Evolutionary conservation across 1,140 invertebrate genomes (phyloP).

Genomic region (Nomia melanderi): DNA sequence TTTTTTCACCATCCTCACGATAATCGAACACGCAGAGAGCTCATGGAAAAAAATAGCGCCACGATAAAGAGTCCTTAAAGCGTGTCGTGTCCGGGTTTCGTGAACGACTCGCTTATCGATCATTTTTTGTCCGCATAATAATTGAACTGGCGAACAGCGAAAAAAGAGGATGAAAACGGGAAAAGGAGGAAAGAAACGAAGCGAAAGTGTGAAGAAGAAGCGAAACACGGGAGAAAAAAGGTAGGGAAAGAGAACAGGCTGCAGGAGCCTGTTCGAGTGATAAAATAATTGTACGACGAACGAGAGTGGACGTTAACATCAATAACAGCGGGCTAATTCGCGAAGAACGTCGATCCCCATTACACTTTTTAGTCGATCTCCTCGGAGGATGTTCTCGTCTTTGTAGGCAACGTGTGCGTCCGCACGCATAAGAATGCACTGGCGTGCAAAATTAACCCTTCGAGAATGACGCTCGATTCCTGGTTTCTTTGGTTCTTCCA

Average conservation of each 20-base stretch:
- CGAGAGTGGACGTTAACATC: constrained; percentile 7
- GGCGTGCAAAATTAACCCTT: too few relatives aligned
- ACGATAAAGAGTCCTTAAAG: constrained; percentile 30
- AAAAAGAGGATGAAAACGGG: background rate
- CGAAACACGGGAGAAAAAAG: too few relatives aligned
- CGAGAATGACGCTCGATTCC: too few relatives aligned
- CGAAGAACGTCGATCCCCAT: background rate
- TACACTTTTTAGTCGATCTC: too few relatives aligned
- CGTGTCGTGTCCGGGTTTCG: constrained; percentile 25
- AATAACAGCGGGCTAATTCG: background rate
- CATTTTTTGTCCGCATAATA: constrained; percentile 20
- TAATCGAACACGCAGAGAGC: background rate
- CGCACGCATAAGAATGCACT: too few relatives aligned
- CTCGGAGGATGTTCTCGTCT: too few relatives aligned
- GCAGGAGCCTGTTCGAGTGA: too few relatives aligned
- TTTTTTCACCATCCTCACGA: too few relatives aligned
- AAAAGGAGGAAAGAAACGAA: background rate
- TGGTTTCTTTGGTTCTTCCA: too few relatives aligned
- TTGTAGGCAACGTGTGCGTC: too few relatives aligned
- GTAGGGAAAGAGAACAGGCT: too few relatives aligned
- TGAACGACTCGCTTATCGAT: constrained; percentile 5
- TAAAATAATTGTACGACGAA: constrained; percentile 8
- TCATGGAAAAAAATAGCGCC: background rate
- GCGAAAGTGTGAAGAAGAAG: too few relatives aligned
- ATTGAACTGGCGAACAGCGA: background rate